Evolutionary conservation across 2,113 vertebrate genomes (phyloP), one percentile per base, ranked within the genome.

Genomic region (Lamprologus sp.): DNA sequence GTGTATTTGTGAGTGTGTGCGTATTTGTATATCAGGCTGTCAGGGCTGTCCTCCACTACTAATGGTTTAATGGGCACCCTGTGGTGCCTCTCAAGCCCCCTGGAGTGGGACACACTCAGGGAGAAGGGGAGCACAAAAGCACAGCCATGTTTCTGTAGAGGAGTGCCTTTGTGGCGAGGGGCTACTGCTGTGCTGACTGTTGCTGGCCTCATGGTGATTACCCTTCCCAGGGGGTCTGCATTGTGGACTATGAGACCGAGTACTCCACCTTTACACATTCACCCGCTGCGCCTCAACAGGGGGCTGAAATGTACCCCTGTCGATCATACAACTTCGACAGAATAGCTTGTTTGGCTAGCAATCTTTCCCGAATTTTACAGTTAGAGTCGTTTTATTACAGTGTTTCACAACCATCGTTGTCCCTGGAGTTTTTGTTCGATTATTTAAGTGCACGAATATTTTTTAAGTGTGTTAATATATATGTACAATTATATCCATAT

Each of bases 11-110:
- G 42, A 49, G 35, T 58, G 87, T 31, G 82, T 86, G 81, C 84
- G 37, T 88, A 81, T 89, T 94, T 94, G 93, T 95, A 84, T 90
- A 92, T 90, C 84, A 83, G 91, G 79, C 90, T 94, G 92, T 94
- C 93, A 95, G 93, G 90, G 85, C 84, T 94, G 88, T 91, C 90
- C 92, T 93, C 89, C 91, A 91, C 85, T 92, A 88, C 92, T 96
- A 96, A 96, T 95, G 93, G 93, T 94, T 96, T 96, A 96, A 96
- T 96, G 92, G 94, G 90, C 95, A 94, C 96, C 96, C 96, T 83
- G 95, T 88, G 92, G 96, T 91, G 95, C 91, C 94, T 94, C 94
- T 95, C 84, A 87, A 93, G 89, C 93, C 95, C 95, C 96, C 96
- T 19, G 92, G 95, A 89, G 95, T 83, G 93, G 92, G 92, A 90